Evolutionary conservation across 2,797 vertebrate genomes (phyloP).

Genomic region (Catharus ustulatus): DNA sequence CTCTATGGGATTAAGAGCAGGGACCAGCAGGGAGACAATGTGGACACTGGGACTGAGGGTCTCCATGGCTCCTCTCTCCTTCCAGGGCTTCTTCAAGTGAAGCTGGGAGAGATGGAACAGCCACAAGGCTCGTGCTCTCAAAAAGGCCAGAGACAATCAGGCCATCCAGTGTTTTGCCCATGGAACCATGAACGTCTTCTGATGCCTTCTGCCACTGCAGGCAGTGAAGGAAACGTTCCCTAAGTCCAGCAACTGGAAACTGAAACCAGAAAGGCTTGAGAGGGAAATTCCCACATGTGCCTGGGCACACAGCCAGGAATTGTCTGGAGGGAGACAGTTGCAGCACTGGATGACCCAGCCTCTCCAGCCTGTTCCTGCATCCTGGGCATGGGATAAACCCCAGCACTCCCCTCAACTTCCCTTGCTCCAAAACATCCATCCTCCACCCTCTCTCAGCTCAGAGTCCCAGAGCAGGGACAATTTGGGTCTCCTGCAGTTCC

Average conservation of each 20-base stretch:
- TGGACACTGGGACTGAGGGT: background rate
- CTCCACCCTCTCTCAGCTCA: fast-evolving
- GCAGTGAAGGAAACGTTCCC: background rate
- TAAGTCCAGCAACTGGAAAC: background rate
- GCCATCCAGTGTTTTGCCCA: background rate
- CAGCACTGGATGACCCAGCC: background rate
- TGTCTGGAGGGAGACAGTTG: background rate
- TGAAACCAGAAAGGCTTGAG: background rate
- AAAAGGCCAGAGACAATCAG: background rate
- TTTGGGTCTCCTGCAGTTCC: background rate
- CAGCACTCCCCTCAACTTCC: background rate
- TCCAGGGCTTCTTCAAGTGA: background rate
- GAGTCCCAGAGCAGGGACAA: background rate
- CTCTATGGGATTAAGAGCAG: background rate
- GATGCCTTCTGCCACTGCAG: background rate
- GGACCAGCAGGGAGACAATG: background rate
- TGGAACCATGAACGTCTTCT: background rate
- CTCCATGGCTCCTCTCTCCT: background rate
- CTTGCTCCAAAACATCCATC: background rate
- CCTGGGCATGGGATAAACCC: background rate
- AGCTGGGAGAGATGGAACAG: background rate
- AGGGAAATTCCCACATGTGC: background rate
- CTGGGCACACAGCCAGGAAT: background rate
- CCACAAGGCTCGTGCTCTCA: background rate
- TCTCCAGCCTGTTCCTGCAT: background rate